These are phyloP conservation scores for Corapipo altera DNA, from an alignment of 2,113 vertebrate species.

Conservation along the genomic window DNA sequence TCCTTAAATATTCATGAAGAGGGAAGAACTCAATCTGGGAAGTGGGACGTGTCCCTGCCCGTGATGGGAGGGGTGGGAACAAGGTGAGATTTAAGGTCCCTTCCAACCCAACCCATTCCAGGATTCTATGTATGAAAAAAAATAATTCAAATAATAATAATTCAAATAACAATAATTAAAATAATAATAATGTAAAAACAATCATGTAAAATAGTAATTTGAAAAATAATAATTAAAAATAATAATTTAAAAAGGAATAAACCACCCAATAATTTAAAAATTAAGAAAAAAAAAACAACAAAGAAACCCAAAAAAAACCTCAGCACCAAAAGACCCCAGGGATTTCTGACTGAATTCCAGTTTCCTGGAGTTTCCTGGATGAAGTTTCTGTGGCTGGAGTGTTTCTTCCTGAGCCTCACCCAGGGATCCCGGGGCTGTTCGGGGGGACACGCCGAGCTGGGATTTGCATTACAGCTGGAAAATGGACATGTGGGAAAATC, in stretches of 20 bases:
- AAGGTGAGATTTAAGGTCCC: background rate
- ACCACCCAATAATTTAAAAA: too few relatives aligned
- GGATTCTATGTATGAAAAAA: background rate
- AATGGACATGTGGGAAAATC: slow-evolving; percentile 56
- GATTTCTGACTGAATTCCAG: background rate
- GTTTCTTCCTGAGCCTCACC: background rate
- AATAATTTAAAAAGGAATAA: background rate
- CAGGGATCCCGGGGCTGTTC: background rate
- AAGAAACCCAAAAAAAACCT: accelerated
- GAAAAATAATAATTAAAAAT: background rate
- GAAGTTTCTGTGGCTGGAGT: background rate
- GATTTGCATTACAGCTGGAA: background rate
- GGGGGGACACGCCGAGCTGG: background rate
- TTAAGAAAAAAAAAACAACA: too few relatives aligned
- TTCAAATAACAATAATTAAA: background rate
- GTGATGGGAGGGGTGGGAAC: background rate
- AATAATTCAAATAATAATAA: background rate
- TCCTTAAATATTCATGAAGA: background rate
- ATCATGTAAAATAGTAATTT: background rate
- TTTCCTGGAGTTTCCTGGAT: background rate
- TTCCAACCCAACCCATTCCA: background rate
- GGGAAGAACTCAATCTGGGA: background rate
- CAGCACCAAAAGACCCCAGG: too few relatives aligned
- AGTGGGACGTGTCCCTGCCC: background rate
- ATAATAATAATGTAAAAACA: too few relatives aligned